Evolutionary conservation across 2,113 vertebrate genomes (phyloP).

Genomic region (Antigone vipio): DNA sequence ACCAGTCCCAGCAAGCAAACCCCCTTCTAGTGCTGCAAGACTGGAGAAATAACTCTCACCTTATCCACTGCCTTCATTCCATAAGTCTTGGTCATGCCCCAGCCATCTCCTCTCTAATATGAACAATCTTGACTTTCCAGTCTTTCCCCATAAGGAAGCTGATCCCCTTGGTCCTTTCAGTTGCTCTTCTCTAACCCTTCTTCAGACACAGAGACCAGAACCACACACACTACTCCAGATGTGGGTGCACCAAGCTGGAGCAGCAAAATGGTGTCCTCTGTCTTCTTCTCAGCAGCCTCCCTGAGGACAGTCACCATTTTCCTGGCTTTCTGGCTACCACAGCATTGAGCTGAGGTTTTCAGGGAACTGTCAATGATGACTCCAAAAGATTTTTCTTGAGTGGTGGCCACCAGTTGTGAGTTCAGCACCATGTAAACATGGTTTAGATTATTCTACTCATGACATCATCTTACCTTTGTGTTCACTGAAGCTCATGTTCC

Average conservation of each 20-base stretch:
- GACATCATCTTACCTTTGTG: not conserved
- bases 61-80: not conserved
- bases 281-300: not conserved
- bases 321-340: not conserved
- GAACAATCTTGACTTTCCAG: not conserved
- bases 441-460: not conserved
- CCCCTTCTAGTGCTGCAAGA: not conserved
- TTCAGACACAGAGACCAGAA: not conserved
- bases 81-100: fast-evolving
- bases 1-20: not conserved
- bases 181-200: not conserved
- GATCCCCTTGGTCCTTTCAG: not conserved
- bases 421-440: not conserved
- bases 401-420: not conserved
- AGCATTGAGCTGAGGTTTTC: not conserved
- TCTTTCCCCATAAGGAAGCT: not conserved
- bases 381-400: not conserved
- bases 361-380: not conserved
- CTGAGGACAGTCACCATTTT: not conserved
- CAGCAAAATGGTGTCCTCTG: not conserved
- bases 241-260: not conserved
- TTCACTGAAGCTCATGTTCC: not conserved
- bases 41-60: not conserved
- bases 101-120: not conserved
- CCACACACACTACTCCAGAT: not conserved